Percentiles rank a stretch among this genome's conserved stretches.
Evolutionary conservation across 2,113 vertebrate genomes (phyloP).

Genomic region (Heteronetta atricapilla): DNA sequence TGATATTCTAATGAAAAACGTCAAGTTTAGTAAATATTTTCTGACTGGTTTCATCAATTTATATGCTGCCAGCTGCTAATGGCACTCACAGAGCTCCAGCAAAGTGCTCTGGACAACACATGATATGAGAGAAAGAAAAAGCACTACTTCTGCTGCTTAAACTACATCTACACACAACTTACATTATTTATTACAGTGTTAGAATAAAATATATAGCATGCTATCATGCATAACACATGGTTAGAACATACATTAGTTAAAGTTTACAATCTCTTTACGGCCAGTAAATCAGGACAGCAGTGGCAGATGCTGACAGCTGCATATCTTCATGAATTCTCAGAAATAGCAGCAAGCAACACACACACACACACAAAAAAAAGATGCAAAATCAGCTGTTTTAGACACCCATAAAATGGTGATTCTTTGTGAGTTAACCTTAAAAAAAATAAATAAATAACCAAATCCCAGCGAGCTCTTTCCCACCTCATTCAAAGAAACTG

Average conservation of each 20-base stretch:
- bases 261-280: conserved; percentile 21
- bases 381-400: background rate
- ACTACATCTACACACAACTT: conserved; percentile 5
- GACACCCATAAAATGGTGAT: conserved; percentile 10
- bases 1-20: background rate
- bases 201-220: conserved; percentile 48
- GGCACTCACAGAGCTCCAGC: background rate
- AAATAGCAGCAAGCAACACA: conserved; percentile 25
- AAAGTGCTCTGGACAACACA: background rate
- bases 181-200: background rate
- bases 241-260: conserved; percentile 56
- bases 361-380: conserved; percentile 6
- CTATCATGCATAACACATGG: conserved; percentile 39
- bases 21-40: background rate
- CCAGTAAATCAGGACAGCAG: background rate
- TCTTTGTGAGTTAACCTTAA: background rate
- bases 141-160: background rate
- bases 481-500: background rate
- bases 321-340: conserved; percentile 17
- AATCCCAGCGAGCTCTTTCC: background rate
- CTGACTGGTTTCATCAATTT: background rate
- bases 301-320: background rate
- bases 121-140: background rate
- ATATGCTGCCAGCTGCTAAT: background rate
- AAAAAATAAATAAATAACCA: background rate